A percentile compares a stretch with the other conserved stretches of the same genome.
Evolutionary conservation across 2,888 invertebrate genomes (phyloP).

Genomic region (Baronia brevicornis): DNA sequence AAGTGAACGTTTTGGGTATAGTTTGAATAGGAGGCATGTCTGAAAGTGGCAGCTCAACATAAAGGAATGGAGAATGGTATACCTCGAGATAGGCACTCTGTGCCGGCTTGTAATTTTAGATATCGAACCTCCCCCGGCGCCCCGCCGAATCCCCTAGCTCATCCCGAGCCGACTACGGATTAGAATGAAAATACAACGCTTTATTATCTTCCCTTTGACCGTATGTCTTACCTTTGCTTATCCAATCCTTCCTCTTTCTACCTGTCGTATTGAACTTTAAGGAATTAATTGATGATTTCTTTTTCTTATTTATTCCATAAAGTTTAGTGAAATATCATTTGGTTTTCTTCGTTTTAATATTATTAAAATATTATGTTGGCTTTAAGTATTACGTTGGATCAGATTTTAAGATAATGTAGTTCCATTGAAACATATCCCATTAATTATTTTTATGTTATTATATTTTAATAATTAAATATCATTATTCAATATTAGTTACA

Average conservation of each 20-base stretch:
- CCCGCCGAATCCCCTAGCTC: constrained; percentile 44
- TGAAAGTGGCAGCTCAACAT: constrained; percentile 67
- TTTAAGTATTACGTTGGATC: too few relatives aligned
- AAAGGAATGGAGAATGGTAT: constrained; percentile 59
- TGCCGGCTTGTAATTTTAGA: constrained; percentile 70
- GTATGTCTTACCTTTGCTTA: constrained; percentile 58
- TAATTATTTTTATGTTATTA: too few relatives aligned
- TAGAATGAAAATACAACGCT: constrained; percentile 70
- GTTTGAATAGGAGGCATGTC: constrained; percentile 56
- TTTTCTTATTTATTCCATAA: neutral
- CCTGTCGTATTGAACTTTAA: constrained; percentile 18
- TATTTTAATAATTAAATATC: too few relatives aligned
- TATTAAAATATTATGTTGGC: too few relatives aligned
- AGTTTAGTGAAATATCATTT: neutral
- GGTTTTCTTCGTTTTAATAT: too few relatives aligned
- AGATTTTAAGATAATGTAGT: constrained; percentile 6
- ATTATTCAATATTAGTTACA: too few relatives aligned
- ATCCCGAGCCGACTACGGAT: constrained; percentile 51
- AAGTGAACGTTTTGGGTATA: constrained; percentile 53
- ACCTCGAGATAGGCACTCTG: constrained; percentile 63
- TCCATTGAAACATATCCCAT: too few relatives aligned
- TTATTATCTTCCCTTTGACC: constrained; percentile 70
- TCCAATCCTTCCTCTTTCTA: constrained; percentile 37
- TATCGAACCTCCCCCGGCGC: constrained; percentile 54
- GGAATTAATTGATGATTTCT: constrained; percentile 4